Evolutionary conservation across 2,888 invertebrate species (phyloP), one percentile per base, ranked within the genome.

Genomic region (Helicoverpa assulta): DNA sequence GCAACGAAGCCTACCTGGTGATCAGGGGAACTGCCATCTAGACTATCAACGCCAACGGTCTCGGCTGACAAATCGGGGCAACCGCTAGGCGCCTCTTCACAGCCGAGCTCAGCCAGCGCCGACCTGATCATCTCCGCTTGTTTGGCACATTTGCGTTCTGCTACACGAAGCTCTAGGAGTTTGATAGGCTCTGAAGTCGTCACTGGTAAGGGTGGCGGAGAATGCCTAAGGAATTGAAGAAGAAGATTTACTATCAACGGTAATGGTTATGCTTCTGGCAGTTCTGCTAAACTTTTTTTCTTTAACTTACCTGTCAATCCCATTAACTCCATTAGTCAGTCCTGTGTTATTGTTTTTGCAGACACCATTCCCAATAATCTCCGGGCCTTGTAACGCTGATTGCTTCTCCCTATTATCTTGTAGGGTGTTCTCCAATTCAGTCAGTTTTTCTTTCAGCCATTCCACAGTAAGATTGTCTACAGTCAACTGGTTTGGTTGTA

Each of bases 381-480:
- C 96, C 0, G 96, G 94, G 0, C 96, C 96, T 79, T 96, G 96
- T 76, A 97, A 90, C 71, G 96, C 96, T 0, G 96, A 90, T 84
- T 97, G 96, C 84, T 97, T 97, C 87, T 97, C 97, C 88, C 98
- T 97, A 74, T 97, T 97, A 67, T 98, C 97, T 89, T 97, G 98
- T 52, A 98, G 95, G n/a, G 97, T 96, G n/a, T 96, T 90, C 91
- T 98, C 98, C 75, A 98, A 91, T 83, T 98, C 98, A 18, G 96
- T 96, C 65, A 98, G 93, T 88, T 98, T 98, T 78, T 97, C 97
- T 85, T 98, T 97, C 67, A 99, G 93, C 97, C 98, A 98, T 87
- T 99, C 99, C 51, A 98, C 97, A 0, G 99, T 99, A 40, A 99
- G 96, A 91, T 99, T 99, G 92, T 99, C 99, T 0, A 99, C 98